Percentiles rank a stretch among this genome's conserved stretches.
phyloP scores from a whole-genome alignment of 2,888 invertebrate genomes.

The Dione vanillae region DNA sequence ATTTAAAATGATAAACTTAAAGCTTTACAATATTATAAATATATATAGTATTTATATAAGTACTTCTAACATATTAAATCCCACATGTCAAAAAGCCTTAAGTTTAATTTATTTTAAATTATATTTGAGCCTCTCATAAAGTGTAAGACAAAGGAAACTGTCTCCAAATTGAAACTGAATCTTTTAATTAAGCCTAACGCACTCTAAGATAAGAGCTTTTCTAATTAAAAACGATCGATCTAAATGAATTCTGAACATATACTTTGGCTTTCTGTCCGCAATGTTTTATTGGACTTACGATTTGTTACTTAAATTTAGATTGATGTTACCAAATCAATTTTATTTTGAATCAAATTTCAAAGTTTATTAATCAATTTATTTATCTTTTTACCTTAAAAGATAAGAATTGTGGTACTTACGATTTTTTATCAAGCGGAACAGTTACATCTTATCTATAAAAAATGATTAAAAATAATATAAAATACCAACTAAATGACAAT shows the following conservation, averaged over 20 bases:
- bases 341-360: no score
- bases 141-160: constrained; percentile 29
- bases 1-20: no score
- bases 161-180: constrained; percentile 34
- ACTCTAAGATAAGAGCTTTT: constrained; percentile 20
- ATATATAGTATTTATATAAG: background rate
- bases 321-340: no score
- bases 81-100: background rate
- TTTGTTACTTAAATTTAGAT: background rate
- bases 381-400: no score
- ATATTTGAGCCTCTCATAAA: constrained; percentile 26
- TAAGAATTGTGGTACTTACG: no score
- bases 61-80: background rate
- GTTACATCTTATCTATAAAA: no score
- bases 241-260: constrained; percentile 22
- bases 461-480: no score
- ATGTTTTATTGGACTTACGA: background rate
- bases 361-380: no score
- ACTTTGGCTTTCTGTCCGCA: constrained; percentile 1
- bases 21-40: no score
- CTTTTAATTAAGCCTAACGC: constrained; percentile 34
- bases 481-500: no score
- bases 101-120: constrained; percentile 13
- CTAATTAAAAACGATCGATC: constrained; percentile 31
- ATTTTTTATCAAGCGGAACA: no score